These are phyloP conservation scores for Drosophila eohydei DNA, from an alignment of 2,888 invertebrate species.

Conservation along the genomic window DNA sequence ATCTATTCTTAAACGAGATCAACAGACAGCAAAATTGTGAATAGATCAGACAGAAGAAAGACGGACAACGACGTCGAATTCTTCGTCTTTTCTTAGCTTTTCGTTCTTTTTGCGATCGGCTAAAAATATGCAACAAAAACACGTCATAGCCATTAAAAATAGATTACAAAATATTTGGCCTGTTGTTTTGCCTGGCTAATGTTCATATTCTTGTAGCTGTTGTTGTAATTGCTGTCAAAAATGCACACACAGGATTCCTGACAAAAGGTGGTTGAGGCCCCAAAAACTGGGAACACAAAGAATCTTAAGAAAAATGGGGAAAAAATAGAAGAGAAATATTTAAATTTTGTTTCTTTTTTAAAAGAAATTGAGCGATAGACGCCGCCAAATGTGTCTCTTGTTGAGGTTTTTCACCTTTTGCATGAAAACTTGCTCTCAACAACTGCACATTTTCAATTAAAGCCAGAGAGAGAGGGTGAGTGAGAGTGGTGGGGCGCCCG, in stretches of 20 bases:
- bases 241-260: slow-evolving; percentile 63
- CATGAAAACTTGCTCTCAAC: slow-evolving; percentile 49
- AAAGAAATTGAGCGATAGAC: slow-evolving; percentile 70
- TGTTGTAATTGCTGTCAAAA: slow-evolving; percentile 56
- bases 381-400: slow-evolving; percentile 64
- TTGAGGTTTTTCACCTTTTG: slow-evolving; percentile 74
- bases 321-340: slow-evolving; percentile 13
- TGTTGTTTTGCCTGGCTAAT: slow-evolving; percentile 50
- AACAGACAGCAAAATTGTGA: slow-evolving; percentile 17
- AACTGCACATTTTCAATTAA: slow-evolving; percentile 20
- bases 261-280: slow-evolving; percentile 65
- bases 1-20: slow-evolving; percentile 42
- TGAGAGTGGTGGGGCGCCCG: slow-evolving; percentile 1
- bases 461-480: not conserved
- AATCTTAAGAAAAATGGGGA: not conserved
- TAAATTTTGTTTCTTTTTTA: slow-evolving; percentile 47
- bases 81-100: slow-evolving; percentile 13
- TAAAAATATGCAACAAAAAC: slow-evolving; percentile 79
- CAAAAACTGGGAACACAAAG: not conserved
- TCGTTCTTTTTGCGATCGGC: slow-evolving; percentile 32
- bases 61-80: slow-evolving; percentile 18
- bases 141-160: slow-evolving; percentile 76
- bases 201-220: slow-evolving; percentile 16
- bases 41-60: slow-evolving; percentile 27
- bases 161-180: slow-evolving; percentile 70